These are phyloP conservation scores for Andrena fulva DNA, from an alignment of 2,888 invertebrate species.

Conservation along the genomic window DNA sequence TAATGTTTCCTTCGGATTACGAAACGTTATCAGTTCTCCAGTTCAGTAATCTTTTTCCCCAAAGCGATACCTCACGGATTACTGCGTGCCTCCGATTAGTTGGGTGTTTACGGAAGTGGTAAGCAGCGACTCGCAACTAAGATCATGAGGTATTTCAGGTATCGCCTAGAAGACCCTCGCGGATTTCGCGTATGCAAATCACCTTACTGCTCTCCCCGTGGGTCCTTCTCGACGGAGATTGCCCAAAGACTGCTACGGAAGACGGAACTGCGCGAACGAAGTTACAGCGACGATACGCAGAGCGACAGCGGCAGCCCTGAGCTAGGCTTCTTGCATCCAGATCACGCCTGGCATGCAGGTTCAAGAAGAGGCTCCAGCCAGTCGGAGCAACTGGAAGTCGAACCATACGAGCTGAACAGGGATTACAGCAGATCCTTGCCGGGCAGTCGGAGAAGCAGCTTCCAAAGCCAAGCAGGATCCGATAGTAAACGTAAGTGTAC, in stretches of 20 bases:
- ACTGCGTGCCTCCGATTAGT: too few relatives aligned
- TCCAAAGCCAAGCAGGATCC: conserved; percentile 86
- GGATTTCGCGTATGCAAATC: conserved; percentile 89
- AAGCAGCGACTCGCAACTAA: not conserved
- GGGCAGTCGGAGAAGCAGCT: conserved; percentile 93
- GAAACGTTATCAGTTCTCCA: too few relatives aligned
- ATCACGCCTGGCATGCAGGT: conserved; percentile 92
- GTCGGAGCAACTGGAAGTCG: conserved; percentile 94
- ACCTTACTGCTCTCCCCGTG: conserved; percentile 92
- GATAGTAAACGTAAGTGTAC: conserved; percentile 81
- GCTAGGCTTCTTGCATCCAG: conserved; percentile 91
- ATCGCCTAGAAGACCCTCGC: conserved; percentile 92
- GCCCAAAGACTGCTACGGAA: conserved; percentile 89
- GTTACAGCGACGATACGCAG: conserved; percentile 84
- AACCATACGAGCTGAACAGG: conserved; percentile 93
- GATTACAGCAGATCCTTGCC: conserved; percentile 95
- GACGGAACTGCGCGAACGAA: conserved; percentile 89
- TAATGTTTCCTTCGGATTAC: too few relatives aligned
- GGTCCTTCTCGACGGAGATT: conserved; percentile 90
- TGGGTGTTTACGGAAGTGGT: not conserved
- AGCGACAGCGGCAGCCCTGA: conserved; percentile 85
- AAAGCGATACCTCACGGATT: too few relatives aligned
- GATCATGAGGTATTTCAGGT: conserved; percentile 82
- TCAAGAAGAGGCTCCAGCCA: conserved; percentile 95
- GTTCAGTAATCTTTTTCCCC: too few relatives aligned